A percentile compares a stretch with the other conserved stretches of the same genome.
These are phyloP conservation scores for Ectemnius continuus DNA, from an alignment of 2,888 invertebrate species.

Conservation along the genomic window DNA sequence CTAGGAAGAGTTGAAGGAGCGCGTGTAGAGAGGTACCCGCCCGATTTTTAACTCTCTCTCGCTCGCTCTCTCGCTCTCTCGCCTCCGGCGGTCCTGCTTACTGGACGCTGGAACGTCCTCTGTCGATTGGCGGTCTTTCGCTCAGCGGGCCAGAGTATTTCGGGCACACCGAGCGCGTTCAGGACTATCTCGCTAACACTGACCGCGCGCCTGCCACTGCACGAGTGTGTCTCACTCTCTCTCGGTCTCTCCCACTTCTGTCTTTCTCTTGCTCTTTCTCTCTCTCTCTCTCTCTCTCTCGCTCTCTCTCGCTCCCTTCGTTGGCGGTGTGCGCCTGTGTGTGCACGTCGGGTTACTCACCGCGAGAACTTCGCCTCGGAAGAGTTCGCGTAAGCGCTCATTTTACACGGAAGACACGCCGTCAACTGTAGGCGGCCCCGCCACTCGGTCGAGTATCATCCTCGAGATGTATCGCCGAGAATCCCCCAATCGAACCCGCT, in stretches of 20 bases:
- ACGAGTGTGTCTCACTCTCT: too few species aligned
- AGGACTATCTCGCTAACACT: too few species aligned
- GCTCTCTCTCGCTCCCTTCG: too few species aligned
- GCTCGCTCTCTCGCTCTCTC: background rate
- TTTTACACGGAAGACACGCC: conserved; percentile 46
- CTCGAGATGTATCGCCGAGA: too few species aligned
- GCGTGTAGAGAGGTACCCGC: background rate
- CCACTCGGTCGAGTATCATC: too few species aligned
- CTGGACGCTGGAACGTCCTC: conserved; percentile 6
- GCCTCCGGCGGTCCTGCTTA: background rate
- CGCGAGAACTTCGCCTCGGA: conserved; percentile 17
- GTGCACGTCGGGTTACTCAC: conserved; percentile 15
- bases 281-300: too few species aligned
- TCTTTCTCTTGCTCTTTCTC: too few species aligned
- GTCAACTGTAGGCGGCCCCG: background rate
- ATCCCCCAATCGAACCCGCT: too few species aligned
- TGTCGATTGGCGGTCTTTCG: background rate
- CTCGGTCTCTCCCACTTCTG: too few species aligned
- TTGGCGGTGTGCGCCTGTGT: background rate
- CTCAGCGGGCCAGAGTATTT: too few species aligned
- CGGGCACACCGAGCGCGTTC: too few species aligned
- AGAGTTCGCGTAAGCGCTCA: conserved; percentile 36
- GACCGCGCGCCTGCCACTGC: too few species aligned
- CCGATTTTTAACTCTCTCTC: background rate
- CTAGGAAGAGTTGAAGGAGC: background rate